Evolutionary conservation across 2,797 vertebrate genomes (phyloP), one percentile per base, ranked within the genome.

Genomic region (Eutrigla gurnardus): DNA sequence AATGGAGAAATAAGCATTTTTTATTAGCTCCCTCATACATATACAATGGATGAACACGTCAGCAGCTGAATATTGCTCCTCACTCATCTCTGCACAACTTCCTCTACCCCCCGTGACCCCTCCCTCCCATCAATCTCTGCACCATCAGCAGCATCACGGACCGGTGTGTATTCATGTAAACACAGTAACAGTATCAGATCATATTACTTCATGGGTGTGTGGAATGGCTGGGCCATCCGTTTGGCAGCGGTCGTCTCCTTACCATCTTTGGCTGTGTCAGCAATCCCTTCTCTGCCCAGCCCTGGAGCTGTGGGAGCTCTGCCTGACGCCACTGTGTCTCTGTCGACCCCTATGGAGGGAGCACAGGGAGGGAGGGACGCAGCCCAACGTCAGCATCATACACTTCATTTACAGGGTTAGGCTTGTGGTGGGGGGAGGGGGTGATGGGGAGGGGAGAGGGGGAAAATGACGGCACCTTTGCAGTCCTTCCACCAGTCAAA

Each of bases 201-300:
- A 91, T 81, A 74, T 92, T 75, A 88, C 81, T 87, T 93, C 73
- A 90, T 88, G 84, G 82, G 74, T 91, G 89, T 91, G 88, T 90
- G 82, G 88, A 89, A 90, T 88, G 88, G 86, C 87, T 78, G 83
- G 86, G 73, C 78, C 88, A 86, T 89, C 87, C 89, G 85, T 90
- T 90, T 88, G 88, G 88, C 88, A 86, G 85, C 82, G 80, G 89
- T 81, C n/a, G 89, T 94, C 91, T 96, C 93, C 95, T 96, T 95
- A 96, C 95, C 95, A 96, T 96, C 95, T 96, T 96, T 95, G 95
- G 95, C 94, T 96, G 95, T 90, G 94, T 95, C 94, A 96, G 95
- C 94, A 96, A 91, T 94, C 95, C 95, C 92, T 96, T 96, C 94
- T 96, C 95, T 94, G 95, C 95, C 95, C 95, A 96, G 94, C 95